Evolutionary conservation across 2,113 vertebrate genomes (phyloP).

Genomic region (Barbus barbus): DNA sequence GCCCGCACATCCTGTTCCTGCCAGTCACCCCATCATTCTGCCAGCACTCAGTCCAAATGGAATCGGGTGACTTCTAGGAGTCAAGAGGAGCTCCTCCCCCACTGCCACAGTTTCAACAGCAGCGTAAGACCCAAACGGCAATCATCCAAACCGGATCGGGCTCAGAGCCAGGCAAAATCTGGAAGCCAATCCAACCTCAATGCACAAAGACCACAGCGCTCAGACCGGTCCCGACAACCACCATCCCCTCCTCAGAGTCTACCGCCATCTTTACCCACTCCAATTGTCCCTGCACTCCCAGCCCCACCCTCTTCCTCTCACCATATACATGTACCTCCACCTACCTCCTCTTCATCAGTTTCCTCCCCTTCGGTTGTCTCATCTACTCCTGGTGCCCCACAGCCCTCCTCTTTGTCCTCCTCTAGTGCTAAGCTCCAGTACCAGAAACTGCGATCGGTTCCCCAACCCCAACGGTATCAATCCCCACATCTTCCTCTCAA

Average conservation of each 20-base stretch:
- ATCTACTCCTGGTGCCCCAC: constrained; percentile 71
- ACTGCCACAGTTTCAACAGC: constrained; percentile 76
- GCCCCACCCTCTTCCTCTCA: constrained; percentile 73
- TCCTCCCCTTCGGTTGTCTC: constrained; percentile 76
- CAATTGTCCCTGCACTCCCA: constrained; percentile 71
- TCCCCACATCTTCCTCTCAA: constrained; percentile 79
- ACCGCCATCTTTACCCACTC: constrained; percentile 62
- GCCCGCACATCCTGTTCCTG: constrained; percentile 71
- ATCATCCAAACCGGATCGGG: constrained; percentile 72
- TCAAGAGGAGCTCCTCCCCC: constrained; percentile 81
- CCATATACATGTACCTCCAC: constrained; percentile 68
- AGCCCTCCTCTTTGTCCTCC: constrained; percentile 72
- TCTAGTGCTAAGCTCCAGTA: constrained; percentile 81
- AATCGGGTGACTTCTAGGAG: constrained; percentile 72
- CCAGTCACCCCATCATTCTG: constrained; percentile 69
- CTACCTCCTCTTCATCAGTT: constrained; percentile 73
- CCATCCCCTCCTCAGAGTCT: constrained; percentile 68
- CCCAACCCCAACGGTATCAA: constrained; percentile 76
- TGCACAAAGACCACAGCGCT: constrained; percentile 70
- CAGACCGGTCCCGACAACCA: constrained; percentile 69
- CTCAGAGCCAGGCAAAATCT: constrained; percentile 78
- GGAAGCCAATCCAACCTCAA: constrained; percentile 88
- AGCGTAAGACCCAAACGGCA: constrained; percentile 71
- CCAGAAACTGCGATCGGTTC: constrained; percentile 77
- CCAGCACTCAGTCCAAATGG: constrained; percentile 67